A percentile compares a stretch with the other conserved stretches of the same genome.
Conservation (phyloP, 2,797 vertebrate genomes). For the Botia almorhae region DNA sequence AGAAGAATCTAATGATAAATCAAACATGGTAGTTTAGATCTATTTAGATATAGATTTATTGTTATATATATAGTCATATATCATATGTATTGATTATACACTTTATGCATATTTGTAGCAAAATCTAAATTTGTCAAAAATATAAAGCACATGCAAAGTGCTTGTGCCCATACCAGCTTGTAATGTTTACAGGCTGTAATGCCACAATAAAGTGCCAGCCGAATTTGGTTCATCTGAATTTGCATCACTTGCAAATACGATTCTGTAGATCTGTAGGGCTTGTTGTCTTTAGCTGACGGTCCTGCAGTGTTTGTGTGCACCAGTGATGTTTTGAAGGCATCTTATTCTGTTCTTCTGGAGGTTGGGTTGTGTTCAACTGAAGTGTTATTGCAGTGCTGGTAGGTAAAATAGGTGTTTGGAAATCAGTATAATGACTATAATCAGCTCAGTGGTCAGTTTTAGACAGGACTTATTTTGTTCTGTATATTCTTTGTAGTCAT, state of each 20-base stretch:
- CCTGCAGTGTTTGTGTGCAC: background rate
- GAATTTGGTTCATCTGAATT: conserved; percentile 35
- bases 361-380: background rate
- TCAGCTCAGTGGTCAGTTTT: background rate
- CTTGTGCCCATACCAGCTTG: conserved; percentile 56
- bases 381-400: background rate
- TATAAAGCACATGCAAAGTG: conserved; percentile 20
- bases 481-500: background rate
- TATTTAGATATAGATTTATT: too few species aligned
- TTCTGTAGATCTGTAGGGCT: conserved; percentile 21
- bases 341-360: background rate
- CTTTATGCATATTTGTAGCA: conserved; percentile 32
- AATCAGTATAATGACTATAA: background rate
- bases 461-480: background rate
- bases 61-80: too few species aligned
- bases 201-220: conserved; percentile 58
- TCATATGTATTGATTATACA: too few species aligned
- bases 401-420: conserved; percentile 16
- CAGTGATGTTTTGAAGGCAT: background rate
- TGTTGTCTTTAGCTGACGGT: background rate
- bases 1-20: background rate
- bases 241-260: too few species aligned
- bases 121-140: background rate
- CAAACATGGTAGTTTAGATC: too few species aligned
- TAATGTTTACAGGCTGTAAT: conserved; percentile 60